These are phyloP conservation scores for Proisotoma minuta DNA, from an alignment of 2,888 invertebrate genomes.

Conservation along the genomic window DNA sequence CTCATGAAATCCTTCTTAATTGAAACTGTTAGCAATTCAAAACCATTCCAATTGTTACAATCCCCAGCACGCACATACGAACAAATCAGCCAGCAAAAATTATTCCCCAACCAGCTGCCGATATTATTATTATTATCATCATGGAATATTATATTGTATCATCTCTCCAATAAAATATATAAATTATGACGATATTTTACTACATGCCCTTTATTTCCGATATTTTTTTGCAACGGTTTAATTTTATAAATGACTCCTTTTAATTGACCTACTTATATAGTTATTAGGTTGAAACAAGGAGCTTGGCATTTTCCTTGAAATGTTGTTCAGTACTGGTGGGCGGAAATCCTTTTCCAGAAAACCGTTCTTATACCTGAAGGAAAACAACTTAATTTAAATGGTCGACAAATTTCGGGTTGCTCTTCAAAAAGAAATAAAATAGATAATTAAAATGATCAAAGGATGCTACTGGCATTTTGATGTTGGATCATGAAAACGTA, in stretches of 20 bases:
- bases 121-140: not conserved
- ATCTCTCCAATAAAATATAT: too few species aligned
- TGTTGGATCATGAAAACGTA: slow-evolving; percentile 7
- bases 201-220: too few species aligned
- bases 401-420: not conserved
- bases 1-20: not conserved
- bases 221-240: too few species aligned
- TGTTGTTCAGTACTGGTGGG: too few species aligned
- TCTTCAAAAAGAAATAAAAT: too few species aligned
- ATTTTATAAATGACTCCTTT: too few species aligned
- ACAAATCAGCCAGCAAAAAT: not conserved
- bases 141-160: not conserved
- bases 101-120: not conserved
- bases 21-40: not conserved
- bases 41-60: slow-evolving; percentile 1
- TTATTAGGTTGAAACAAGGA: too few species aligned
- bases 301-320: too few species aligned
- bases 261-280: too few species aligned
- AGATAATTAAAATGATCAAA: slow-evolving; percentile 14
- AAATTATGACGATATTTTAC: too few species aligned
- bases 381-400: slow-evolving; percentile 1
- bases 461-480: slow-evolving; percentile 12
- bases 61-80: not conserved
- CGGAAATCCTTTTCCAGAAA: too few species aligned
- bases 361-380: too few species aligned